Conservation (phyloP, 2,113 vertebrate genomes). For the Mesembrinibis cayennensis region DNA sequence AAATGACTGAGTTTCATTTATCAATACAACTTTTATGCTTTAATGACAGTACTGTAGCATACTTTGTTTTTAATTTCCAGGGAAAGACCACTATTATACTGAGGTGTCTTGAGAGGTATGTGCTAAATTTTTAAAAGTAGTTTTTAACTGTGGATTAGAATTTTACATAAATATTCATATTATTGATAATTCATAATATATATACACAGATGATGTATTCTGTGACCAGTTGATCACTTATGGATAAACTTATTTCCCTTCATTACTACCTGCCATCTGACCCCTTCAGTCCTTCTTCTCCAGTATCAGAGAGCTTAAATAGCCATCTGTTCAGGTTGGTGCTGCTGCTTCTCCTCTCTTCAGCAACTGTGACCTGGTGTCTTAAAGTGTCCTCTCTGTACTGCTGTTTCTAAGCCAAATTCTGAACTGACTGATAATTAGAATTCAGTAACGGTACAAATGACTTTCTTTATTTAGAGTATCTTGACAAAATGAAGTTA, state of each 20-base stretch:
- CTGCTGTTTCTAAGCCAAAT: background rate
- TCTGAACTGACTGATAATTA: background rate
- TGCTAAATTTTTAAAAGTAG: background rate
- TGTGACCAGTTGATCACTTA: background rate
- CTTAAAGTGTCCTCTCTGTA: background rate
- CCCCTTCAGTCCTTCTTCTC: background rate
- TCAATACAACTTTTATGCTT: constrained; percentile 17
- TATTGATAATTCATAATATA: background rate
- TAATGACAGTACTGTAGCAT: constrained; percentile 25
- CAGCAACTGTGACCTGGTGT: background rate
- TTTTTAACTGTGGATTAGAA: background rate
- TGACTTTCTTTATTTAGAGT: background rate
- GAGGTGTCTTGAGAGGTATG: constrained; percentile 91
- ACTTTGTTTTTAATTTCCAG: constrained; percentile 71
- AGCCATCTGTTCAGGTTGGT: background rate
- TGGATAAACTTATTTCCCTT: background rate
- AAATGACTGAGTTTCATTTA: constrained; percentile 47
- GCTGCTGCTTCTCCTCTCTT: background rate
- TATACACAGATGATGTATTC: background rate
- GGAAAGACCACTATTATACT: constrained; percentile 94
- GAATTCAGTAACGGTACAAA: background rate
- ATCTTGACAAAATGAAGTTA: background rate
- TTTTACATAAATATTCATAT: background rate
- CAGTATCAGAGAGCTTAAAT: background rate
- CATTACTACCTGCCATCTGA: background rate